These are phyloP conservation scores for Venturia canescens DNA, from an alignment of 1,140 invertebrate genomes.

Conservation along the genomic window DNA sequence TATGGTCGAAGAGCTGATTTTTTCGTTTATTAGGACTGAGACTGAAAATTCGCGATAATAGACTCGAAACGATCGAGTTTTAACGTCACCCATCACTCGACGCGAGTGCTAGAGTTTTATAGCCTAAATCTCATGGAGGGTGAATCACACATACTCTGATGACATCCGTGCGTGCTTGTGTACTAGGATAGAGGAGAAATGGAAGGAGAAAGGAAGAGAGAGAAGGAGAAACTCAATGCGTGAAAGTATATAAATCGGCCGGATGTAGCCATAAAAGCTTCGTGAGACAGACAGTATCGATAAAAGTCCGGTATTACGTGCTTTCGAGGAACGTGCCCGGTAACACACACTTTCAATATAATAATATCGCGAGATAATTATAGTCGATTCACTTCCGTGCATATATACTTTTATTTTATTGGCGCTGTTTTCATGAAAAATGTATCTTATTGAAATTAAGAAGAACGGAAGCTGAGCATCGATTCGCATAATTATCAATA, in stretches of 20 bases:
- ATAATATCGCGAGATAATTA: constrained; percentile 1
- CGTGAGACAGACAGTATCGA: constrained; percentile 14
- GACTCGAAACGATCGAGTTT: too few species aligned
- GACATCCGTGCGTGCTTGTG: background rate
- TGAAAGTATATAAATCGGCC: constrained; percentile 23
- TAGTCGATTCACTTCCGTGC: too few species aligned
- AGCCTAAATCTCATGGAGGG: background rate
- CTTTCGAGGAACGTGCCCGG: constrained; percentile 7
- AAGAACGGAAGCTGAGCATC: too few species aligned
- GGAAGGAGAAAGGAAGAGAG: background rate
- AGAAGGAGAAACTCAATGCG: background rate
- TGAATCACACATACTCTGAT: background rate
- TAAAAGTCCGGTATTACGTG: constrained; percentile 30
- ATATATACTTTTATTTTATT: too few species aligned
- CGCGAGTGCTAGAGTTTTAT: background rate
- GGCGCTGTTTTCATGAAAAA: too few species aligned
- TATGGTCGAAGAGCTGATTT: too few species aligned
- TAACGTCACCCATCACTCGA: too few species aligned
- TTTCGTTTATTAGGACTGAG: too few species aligned
- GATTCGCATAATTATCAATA: too few species aligned
- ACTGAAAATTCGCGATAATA: too few species aligned
- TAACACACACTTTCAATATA: background rate
- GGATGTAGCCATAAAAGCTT: constrained; percentile 30
- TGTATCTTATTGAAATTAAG: too few species aligned
- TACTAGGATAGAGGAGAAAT: too few species aligned